Conservation (phyloP, 2,888 invertebrate genomes). For the Rhagophthalmus giganteus region DNA sequence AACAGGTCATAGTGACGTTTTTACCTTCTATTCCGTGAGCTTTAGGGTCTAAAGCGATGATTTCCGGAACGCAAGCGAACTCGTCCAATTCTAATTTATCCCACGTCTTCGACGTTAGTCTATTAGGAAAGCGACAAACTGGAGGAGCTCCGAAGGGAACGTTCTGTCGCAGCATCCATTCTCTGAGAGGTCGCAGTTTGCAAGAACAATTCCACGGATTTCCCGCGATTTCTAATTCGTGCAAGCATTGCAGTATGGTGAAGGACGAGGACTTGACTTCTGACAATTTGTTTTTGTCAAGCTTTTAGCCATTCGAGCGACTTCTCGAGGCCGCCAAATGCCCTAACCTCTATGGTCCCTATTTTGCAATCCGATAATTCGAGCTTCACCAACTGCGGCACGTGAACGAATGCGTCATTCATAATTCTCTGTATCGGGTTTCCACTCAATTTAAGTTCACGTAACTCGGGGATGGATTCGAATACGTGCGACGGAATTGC, state of each 20-base stretch:
- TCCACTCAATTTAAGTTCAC: slow-evolving; percentile 73
- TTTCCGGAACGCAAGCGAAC: slow-evolving; percentile 77
- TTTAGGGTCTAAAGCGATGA: slow-evolving; percentile 62
- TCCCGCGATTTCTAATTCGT: slow-evolving; percentile 74
- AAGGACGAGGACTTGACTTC: slow-evolving; percentile 69
- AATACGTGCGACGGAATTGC: slow-evolving; percentile 74
- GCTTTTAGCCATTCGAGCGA: slow-evolving; percentile 75
- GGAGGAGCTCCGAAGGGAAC: slow-evolving; percentile 75
- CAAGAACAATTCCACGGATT: slow-evolving; percentile 87
- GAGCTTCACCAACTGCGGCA: slow-evolving; percentile 70
- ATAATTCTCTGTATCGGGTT: slow-evolving; percentile 74
- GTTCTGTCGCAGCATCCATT: slow-evolving; percentile 79
- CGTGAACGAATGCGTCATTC: slow-evolving; percentile 68
- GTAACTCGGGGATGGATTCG: slow-evolving; percentile 70
- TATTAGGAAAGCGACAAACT: slow-evolving; percentile 67
- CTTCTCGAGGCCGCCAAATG: slow-evolving; percentile 72
- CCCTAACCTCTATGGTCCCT: slow-evolving; percentile 67
- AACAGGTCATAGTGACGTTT: slow-evolving; percentile 74
- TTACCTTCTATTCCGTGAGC: slow-evolving; percentile 71
- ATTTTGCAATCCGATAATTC: slow-evolving; percentile 76
- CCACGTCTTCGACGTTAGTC: slow-evolving; percentile 70
- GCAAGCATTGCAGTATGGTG: slow-evolving; percentile 68
- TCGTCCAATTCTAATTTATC: slow-evolving; percentile 76
- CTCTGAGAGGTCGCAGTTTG: slow-evolving; percentile 69
- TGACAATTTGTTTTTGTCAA: slow-evolving; percentile 74